phyloP scores from a whole-genome alignment of 92 coral and sea anemone genomes.

The Hydrozoanthus gracilis region DNA sequence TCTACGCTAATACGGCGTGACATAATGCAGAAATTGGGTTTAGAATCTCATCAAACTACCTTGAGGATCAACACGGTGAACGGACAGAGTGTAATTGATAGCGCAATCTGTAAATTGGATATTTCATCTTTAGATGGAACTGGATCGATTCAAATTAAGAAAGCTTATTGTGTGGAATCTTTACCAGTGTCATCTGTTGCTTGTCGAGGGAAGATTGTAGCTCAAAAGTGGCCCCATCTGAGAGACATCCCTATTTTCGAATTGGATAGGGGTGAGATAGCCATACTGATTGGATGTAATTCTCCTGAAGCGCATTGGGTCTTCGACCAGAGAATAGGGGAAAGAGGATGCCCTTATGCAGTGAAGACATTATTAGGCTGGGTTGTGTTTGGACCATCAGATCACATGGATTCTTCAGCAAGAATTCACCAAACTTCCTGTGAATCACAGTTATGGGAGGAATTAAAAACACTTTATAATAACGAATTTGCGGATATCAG shows the following conservation, averaged over 20 bases:
- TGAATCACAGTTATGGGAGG: no score
- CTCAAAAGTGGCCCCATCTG: conserved; percentile 59
- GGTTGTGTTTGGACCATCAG: no score
- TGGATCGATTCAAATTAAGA: conserved; percentile 50
- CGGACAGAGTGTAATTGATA: conserved; percentile 37
- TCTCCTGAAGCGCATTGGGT: conserved; percentile 45
- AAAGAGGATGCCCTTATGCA: conserved; percentile 59
- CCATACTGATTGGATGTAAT: conserved; percentile 56
- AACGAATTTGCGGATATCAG: no score
- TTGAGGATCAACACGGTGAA: conserved; percentile 59
- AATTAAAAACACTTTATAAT: no score
- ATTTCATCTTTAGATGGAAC: conserved; percentile 54
- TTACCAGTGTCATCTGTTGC: conserved; percentile 57
- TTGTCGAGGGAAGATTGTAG: conserved; percentile 47
- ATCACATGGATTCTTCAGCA: no score
- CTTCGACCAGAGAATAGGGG: conserved; percentile 54
- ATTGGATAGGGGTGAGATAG: conserved; percentile 21
- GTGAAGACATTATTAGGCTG: no score
- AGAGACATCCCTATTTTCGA: conserved; percentile 45
- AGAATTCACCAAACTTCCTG: no score
- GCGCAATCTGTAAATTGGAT: conserved; percentile 45
- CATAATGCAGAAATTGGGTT: conserved; percentile 46
- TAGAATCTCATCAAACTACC: conserved; percentile 40
- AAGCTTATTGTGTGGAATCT: conserved; percentile 57
- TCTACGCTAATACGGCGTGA: conserved; percentile 51